Evolutionary conservation across 2,797 vertebrate genomes (phyloP).

Genomic region (Phrynocephalus forsythii): DNA sequence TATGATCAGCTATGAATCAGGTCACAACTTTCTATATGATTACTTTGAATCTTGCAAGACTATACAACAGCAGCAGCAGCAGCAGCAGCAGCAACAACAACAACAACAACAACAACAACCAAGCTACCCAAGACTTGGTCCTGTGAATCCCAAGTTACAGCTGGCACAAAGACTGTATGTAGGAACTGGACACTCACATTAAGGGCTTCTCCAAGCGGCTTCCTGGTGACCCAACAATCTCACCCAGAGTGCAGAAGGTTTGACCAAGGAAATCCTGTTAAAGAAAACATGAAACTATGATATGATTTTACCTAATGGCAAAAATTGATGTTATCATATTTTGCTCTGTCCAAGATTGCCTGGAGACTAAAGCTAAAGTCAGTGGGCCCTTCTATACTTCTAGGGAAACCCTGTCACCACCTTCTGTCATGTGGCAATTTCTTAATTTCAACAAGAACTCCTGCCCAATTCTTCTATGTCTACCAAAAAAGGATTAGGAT

Average conservation of each 20-base stretch:
- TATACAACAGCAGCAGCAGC: neutral
- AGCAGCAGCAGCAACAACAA: too few species aligned
- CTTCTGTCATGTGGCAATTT: neutral
- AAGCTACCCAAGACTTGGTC: neutral
- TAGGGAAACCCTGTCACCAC: neutral
- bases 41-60: neutral
- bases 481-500: too few species aligned
- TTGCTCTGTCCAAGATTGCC: neutral
- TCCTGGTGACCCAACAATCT: conserved; percentile 93
- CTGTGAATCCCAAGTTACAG: neutral
- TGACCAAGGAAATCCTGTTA: conserved; percentile 94
- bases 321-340: neutral
- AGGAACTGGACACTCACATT: conserved; percentile 81
- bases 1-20: neutral
- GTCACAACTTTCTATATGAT: neutral
- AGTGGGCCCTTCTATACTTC: neutral
- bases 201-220: conserved; percentile 94
- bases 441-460: neutral
- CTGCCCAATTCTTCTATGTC: too few species aligned
- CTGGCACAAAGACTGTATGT: too few species aligned
- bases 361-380: neutral
- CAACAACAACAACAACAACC: too few species aligned
- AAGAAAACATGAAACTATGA: neutral
- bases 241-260: conserved; percentile 93
- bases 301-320: neutral